A percentile compares a stretch with the other conserved stretches of the same genome.
Conservation (phyloP, 1,140 invertebrate species). For the Neotoxoptera formosana region DNA sequence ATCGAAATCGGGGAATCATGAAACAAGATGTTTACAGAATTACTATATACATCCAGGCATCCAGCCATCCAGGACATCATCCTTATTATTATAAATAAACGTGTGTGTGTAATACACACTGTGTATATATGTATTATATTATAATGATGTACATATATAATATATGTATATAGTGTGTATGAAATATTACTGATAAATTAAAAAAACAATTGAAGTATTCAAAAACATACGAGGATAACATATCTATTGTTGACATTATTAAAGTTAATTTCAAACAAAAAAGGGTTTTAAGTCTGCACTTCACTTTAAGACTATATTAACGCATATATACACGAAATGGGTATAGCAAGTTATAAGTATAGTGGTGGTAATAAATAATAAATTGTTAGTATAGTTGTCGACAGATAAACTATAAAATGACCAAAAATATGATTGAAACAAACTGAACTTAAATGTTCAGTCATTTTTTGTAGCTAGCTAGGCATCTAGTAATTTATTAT, state of each 20-base stretch:
- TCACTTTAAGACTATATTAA: neutral
- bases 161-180: neutral
- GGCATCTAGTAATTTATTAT: too few species aligned
- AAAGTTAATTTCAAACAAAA: neutral
- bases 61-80: neutral
- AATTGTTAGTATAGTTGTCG: too few species aligned
- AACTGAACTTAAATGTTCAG: neutral
- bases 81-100: neutral
- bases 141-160: too few species aligned
- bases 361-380: too few species aligned
- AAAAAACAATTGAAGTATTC: neutral
- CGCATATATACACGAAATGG: too few species aligned
- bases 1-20: neutral
- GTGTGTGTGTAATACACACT: too few species aligned
- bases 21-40: neutral
- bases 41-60: neutral
- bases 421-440: too few species aligned
- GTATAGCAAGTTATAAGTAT: too few species aligned
- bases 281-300: neutral
- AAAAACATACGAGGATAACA: neutral
- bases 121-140: too few species aligned
- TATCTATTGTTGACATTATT: neutral
- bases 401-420: too few species aligned
- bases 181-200: neutral
- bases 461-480: neutral